Percentiles rank a stretch among this genome's conserved stretches.
phyloP scores from a whole-genome alignment of 2,888 invertebrate species.

The Diarsia brunnea region DNA sequence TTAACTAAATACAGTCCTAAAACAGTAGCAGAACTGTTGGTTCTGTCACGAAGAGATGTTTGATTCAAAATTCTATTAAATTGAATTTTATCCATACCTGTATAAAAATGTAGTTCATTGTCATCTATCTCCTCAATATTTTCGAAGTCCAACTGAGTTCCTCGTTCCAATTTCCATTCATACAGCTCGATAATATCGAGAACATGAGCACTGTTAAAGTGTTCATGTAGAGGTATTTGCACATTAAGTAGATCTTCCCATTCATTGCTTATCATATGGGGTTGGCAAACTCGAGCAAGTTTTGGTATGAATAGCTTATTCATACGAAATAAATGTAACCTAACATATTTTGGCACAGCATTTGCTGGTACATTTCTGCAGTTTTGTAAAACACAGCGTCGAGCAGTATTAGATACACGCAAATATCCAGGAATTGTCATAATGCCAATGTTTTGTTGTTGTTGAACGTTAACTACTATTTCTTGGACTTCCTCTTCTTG shows the following conservation, averaged over 20 bases:
- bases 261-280: slow-evolving; percentile 15
- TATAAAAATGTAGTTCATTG: no score
- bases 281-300: slow-evolving; percentile 29
- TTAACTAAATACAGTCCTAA: no score
- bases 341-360: slow-evolving; percentile 14
- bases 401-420: slow-evolving; percentile 16
- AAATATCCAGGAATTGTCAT: slow-evolving; percentile 20
- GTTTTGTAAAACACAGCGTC: slow-evolving; percentile 5
- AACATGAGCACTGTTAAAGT: no score
- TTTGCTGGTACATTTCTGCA: slow-evolving; percentile 6
- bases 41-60: no score
- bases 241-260: slow-evolving; percentile 19
- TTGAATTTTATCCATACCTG: no score
- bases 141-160: no score
- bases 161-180: no score
- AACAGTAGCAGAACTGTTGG: no score
- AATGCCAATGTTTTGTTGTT: slow-evolving; percentile 18
- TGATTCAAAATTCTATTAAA: no score
- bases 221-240: neutral
- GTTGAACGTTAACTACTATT: slow-evolving; percentile 19
- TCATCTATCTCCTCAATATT: no score
- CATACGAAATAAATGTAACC: neutral
- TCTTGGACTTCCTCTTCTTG: slow-evolving; percentile 12
- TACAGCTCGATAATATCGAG: no score
- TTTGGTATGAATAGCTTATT: slow-evolving; percentile 14